phyloP scores from a whole-genome alignment of 2,797 vertebrate species.

The Hybognathus amarus region DNA sequence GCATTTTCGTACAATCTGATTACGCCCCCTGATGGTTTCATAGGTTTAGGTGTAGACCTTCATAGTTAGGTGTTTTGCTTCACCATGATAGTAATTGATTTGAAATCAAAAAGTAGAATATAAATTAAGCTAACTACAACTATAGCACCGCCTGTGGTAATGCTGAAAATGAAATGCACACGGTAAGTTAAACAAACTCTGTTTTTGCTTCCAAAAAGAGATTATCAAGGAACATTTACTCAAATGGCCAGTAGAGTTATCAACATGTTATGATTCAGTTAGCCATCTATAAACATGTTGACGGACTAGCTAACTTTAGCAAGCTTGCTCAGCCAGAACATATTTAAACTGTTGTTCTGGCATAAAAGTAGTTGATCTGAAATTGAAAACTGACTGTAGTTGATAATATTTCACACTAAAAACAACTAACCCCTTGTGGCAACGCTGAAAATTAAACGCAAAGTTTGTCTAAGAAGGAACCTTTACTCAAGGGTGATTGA shows the following conservation, averaged over 20 bases:
- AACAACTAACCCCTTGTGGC: too few relatives aligned
- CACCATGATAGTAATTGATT: neutral
- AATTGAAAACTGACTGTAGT: neutral
- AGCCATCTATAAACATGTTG: neutral
- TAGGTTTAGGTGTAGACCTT: neutral
- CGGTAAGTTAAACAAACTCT: neutral
- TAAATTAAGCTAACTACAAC: neutral
- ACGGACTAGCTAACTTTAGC: neutral
- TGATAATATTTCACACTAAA: neutral
- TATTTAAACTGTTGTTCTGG: neutral
- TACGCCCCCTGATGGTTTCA: neutral
- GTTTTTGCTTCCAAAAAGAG: neutral
- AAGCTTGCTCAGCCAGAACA: neutral
- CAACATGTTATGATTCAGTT: neutral
- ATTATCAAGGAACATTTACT: neutral
- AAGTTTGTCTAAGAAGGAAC: neutral
- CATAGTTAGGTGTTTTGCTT: neutral
- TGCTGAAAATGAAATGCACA: neutral
- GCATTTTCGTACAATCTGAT: neutral
- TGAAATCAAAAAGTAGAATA: neutral
- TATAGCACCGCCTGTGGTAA: neutral
- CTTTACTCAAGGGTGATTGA: neutral
- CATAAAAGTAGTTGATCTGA: neutral
- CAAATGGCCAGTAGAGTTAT: neutral
- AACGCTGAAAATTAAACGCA: neutral